Evolutionary conservation across 2,888 invertebrate genomes (phyloP), one percentile per base, ranked within the genome.

Genomic region (Pocota personata): DNA sequence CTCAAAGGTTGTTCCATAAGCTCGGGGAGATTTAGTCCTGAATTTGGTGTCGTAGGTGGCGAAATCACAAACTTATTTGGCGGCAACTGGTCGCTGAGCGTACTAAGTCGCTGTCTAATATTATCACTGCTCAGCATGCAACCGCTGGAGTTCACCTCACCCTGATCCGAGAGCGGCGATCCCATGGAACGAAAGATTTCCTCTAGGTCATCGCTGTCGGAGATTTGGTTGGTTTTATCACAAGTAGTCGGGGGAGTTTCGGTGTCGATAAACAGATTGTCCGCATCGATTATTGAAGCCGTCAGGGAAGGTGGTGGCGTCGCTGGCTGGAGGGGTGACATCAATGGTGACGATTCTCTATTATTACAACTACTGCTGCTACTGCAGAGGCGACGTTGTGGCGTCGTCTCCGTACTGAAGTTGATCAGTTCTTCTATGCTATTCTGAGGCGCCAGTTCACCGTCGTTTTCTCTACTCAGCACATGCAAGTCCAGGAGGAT

Each of bases 401-500:
- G 87, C 6, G 83, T 78, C 60, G 79, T 80, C 52, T 87, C 89
- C 3, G 75, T 73, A 37, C 79, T 87, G 24, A 80, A 83, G 19
- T 83, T 80, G 2, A 80, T 87, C 24, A 87, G 14, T 40, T 87
- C 80, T 30, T 87, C 79, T 10, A 83, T 87, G 76, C 84, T 89
- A 78, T 55, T 82, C 6, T 76, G 79, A 14, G 76, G 50, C 10
- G 67, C 77, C 12, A 60, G 55, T n/a, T 82, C 88, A 10, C 52
- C 24, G 27, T 72, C 80, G 43, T 88, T 84, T 35, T 88, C 87
- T 46, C 40, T 71, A 77, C 89, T 90, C n/a, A 91, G 89, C 75
- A 91, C 91, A 87, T 92, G 92, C 27, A 92, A 90, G 87, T 92
- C 92, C 58, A 92, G 88, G 52, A 92, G 89, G 57, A 92, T 90